phyloP scores from a whole-genome alignment of 2,888 invertebrate species.

The Lasioglossum morio region DNA sequence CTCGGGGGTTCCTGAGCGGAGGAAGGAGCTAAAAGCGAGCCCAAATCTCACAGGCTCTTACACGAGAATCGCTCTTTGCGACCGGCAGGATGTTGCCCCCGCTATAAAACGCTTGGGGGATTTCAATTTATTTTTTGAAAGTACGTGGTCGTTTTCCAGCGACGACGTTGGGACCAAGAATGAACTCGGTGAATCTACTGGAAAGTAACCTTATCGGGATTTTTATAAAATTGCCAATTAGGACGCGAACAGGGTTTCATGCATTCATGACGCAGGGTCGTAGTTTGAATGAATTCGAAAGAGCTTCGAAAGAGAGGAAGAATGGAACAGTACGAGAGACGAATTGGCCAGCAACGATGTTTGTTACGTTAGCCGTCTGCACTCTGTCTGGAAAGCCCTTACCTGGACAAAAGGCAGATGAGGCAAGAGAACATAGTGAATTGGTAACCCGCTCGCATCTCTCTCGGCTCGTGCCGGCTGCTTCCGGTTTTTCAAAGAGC shows the following conservation, averaged over 20 bases:
- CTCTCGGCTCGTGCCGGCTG: constrained; percentile 80
- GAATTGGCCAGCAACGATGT: constrained; percentile 4
- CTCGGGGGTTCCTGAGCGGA: constrained; percentile 60
- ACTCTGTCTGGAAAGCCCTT: constrained; percentile 10
- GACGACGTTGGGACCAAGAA: not conserved
- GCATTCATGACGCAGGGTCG: not conserved
- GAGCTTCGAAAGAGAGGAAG: not conserved
- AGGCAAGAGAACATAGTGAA: constrained; percentile 46
- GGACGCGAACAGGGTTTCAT: no score
- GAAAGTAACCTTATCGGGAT: not conserved
- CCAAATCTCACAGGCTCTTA: constrained; percentile 68
- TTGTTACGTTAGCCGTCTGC: not conserved
- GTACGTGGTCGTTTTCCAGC: no score
- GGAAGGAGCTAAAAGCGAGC: constrained; percentile 34
- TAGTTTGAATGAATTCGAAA: not conserved
- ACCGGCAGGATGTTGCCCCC: constrained; percentile 27
- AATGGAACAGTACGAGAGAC: not conserved
- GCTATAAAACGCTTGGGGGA: not conserved
- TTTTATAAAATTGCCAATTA: no score
- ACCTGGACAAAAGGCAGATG: constrained; percentile 51
- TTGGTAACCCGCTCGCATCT: constrained; percentile 73
- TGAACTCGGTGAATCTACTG: not conserved
- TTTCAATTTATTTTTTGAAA: not conserved
- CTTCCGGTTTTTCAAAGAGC: constrained; percentile 76
- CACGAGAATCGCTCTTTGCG: constrained; percentile 35